Percentiles rank a stretch among this genome's conserved stretches.
Evolutionary conservation across 2,797 vertebrate genomes (phyloP).

Genomic region (Dendrocincla tyrannina): DNA sequence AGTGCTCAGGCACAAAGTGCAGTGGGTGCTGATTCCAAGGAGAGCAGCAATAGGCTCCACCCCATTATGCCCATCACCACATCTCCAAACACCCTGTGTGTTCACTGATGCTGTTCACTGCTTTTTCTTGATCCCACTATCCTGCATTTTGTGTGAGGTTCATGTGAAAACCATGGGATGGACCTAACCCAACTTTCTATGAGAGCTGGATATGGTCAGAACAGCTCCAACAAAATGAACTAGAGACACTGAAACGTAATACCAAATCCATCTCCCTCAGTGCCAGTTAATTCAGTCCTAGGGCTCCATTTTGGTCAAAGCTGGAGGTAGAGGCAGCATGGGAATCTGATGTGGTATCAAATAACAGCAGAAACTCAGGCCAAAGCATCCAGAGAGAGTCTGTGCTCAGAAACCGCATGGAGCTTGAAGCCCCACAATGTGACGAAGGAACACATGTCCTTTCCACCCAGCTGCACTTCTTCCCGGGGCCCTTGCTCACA

Average conservation of each 20-base stretch:
- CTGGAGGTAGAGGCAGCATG: not conserved
- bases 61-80: rapidly evolving
- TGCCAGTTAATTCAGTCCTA: slow-evolving; percentile 7
- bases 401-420: not conserved
- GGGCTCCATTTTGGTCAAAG: slow-evolving; percentile 8
- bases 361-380: not conserved
- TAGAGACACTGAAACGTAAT: not conserved
- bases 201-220: not conserved
- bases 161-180: not conserved
- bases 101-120: not conserved
- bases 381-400: not conserved
- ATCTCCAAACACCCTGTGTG: not conserved
- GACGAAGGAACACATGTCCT: not conserved
- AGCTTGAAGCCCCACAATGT: not conserved
- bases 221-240: not conserved
- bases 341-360: not conserved
- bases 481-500: not conserved
- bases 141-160: not conserved
- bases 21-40: not conserved
- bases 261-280: not conserved
- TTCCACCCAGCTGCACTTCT: not conserved
- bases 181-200: not conserved
- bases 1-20: not conserved
- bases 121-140: not conserved
- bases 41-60: not conserved